A percentile compares a stretch with the other conserved stretches of the same genome.
phyloP scores from a whole-genome alignment of 2,797 vertebrate species.

The Tarsius wallacei region DNA sequence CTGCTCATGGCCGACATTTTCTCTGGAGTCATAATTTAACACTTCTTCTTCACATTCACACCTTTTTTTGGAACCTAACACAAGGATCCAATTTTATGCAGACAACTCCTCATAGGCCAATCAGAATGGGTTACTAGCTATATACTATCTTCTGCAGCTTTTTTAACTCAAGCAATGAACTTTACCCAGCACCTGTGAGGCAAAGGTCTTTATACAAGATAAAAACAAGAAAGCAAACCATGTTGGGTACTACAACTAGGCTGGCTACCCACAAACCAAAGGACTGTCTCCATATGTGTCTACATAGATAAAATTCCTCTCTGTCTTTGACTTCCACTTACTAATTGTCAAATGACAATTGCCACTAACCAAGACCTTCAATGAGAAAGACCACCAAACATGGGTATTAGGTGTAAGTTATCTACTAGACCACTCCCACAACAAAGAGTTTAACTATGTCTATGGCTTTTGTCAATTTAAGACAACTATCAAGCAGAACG shows the following conservation, averaged over 20 bases:
- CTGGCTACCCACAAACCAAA: background rate
- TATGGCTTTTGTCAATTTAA: conserved; percentile 53
- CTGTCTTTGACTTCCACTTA: background rate
- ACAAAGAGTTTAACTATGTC: conserved; percentile 38
- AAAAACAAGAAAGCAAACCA: conserved; percentile 69
- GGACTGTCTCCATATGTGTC: background rate
- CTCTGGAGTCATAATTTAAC: conserved; percentile 88
- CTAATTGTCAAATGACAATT: background rate
- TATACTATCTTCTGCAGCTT: conserved; percentile 76
- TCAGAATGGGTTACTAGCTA: conserved; percentile 85
- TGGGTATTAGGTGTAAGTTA: background rate
- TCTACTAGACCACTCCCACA: background rate
- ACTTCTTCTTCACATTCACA: conserved; percentile 89
- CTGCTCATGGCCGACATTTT: conserved; percentile 85
- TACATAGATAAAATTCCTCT: background rate
- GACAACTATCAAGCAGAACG: conserved; percentile 29
- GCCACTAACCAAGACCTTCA: background rate
- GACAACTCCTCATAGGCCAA: conserved; percentile 87
- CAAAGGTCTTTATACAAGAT: conserved; percentile 68
- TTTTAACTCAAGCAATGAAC: conserved; percentile 79
- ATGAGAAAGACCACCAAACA: conserved; percentile 5
- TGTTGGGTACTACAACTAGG: background rate
- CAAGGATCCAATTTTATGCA: conserved; percentile 88
- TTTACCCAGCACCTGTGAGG: conserved; percentile 61
- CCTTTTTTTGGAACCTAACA: conserved; percentile 87